Evolutionary conservation across 2,113 vertebrate genomes (phyloP).

Genomic region (Cairina moschata): DNA sequence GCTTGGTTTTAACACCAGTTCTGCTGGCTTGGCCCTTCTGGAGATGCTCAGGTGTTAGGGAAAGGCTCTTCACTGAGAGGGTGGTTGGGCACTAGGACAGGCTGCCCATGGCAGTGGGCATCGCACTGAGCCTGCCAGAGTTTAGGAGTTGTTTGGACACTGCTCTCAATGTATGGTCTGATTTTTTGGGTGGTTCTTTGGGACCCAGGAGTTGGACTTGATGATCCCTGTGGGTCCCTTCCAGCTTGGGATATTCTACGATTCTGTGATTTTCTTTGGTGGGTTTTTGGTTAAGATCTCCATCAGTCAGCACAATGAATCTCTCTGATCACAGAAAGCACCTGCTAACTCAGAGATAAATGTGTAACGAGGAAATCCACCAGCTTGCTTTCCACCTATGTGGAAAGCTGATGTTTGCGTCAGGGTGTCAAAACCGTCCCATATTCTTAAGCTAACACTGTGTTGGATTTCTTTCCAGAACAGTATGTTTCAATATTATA

Average conservation of each 20-base stretch:
- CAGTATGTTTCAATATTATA: background rate
- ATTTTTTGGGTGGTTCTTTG: too few relatives aligned
- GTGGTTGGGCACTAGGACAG: too few relatives aligned
- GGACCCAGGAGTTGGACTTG: too few relatives aligned
- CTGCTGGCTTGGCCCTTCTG: background rate
- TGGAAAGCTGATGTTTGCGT: background rate
- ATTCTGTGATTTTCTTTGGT: background rate
- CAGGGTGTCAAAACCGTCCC: background rate
- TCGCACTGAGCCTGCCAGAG: too few relatives aligned
- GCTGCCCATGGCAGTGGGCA: too few relatives aligned
- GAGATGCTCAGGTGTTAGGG: background rate
- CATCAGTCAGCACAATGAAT: background rate
- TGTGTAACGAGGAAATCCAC: background rate
- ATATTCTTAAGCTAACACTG: background rate
- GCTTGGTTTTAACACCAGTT: background rate
- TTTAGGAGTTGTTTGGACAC: too few relatives aligned
- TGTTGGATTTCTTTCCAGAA: background rate
- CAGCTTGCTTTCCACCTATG: rapidly evolving
- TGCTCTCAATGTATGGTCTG: too few relatives aligned
- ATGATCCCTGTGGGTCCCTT: too few relatives aligned
- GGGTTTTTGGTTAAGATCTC: background rate
- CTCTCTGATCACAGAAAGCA: background rate
- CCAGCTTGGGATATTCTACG: too few relatives aligned
- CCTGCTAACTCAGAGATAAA: background rate
- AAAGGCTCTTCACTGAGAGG: too few relatives aligned